Conservation (phyloP, 2,888 invertebrate species). For the Gandaritis pyraliata region DNA sequence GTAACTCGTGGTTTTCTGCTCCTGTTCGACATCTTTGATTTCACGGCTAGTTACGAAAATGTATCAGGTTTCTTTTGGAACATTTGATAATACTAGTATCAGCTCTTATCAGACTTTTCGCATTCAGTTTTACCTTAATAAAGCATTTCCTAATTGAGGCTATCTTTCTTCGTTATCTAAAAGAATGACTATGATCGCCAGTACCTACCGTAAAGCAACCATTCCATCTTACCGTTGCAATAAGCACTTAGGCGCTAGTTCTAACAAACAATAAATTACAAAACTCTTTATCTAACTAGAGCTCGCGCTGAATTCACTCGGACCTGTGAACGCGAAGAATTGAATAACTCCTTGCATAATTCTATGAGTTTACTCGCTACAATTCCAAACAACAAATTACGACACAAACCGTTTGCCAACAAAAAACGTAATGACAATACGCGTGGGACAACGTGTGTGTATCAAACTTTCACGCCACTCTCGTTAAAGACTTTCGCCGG, state of each 20-base stretch:
- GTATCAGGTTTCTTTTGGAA: conserved; percentile 4
- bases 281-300: conserved; percentile 43
- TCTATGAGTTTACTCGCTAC: conserved; percentile 50
- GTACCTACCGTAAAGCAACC: conserved; percentile 21
- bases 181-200: conserved; percentile 30
- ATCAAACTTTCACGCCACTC: conserved; percentile 74
- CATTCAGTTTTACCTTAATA: conserved; percentile 13
- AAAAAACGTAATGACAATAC: conserved; percentile 61
- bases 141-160: conserved; percentile 25
- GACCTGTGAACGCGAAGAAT: conserved; percentile 40
- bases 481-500: conserved; percentile 79
- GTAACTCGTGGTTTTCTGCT: conserved; percentile 37
- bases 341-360: conserved; percentile 53
- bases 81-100: neutral
- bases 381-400: conserved; percentile 61
- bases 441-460: conserved; percentile 63
- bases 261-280: conserved; percentile 36
- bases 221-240: conserved; percentile 25
- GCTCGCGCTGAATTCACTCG: conserved; percentile 40
- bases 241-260: conserved; percentile 29
- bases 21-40: conserved; percentile 28
- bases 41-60: conserved; percentile 17
- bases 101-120: neutral
- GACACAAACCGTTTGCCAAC: conserved; percentile 55
- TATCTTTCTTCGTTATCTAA: conserved; percentile 31